Base-by-base conservation (phyloP, 2,113 vertebrate genomes). In the Polypterus senegalus region DNA sequence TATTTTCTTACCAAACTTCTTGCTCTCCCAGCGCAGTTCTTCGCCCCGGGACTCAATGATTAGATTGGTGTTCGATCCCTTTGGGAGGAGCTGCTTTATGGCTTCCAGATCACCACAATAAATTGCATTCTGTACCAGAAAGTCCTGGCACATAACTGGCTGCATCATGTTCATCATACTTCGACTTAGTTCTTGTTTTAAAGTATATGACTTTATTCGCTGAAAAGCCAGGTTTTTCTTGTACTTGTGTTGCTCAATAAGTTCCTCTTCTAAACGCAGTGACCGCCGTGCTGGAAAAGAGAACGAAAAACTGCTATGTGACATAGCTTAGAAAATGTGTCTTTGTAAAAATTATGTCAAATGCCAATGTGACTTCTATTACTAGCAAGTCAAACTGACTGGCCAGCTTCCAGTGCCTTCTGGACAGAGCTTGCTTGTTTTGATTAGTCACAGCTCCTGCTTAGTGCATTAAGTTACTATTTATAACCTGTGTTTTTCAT, bases 71-170 rank as follows among this genome's bases (percentile, higher is more conserved):
- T 79, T 79, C 10, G 84, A 58, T 0, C 74, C 71, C 6, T 62
- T 72, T 1, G 89, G 81, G 67, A 97, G 93, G 27, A 88, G 76
- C 4, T 70, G 80, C 68, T 69, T 83, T 60, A 97, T 27, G 7
- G 83, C 76, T 6, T 73, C 81, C 73, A 88, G 67, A 76, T 97
- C 71, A 51, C 94, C 93, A 0, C 86, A 89, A 74, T 92, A 98
- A 3, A 97, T 75, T 0, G 92, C 91, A 0, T 94, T 94, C 69
- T 96, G 92, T 7, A 97, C 56, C 46, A 93, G 82, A 72, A 82
- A 76, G 58, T 98, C 95, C 0, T 58, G 78, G 73, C 94, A 97
- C 47, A 91, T 45, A 9, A 82, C 74, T 0, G 71, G 86, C 58
- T 71, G 66, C 7, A 3, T 4, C 10, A 46, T 10, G 1, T 4